Base-by-base conservation (phyloP, 2,113 vertebrate species). In the Myotis davidii region DNA sequence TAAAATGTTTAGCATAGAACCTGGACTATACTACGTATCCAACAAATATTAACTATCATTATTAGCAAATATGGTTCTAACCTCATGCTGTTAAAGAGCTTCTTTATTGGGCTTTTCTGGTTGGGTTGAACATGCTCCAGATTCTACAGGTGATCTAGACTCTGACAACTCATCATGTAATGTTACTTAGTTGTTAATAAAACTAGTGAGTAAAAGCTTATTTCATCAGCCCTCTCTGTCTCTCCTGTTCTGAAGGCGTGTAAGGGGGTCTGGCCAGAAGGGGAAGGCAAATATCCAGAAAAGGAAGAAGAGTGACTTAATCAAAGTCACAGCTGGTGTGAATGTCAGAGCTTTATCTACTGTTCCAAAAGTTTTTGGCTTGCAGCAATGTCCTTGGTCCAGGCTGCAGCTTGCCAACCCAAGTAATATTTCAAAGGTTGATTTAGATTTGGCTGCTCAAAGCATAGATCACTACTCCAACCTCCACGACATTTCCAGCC, bases 391-490 rank as follows among this genome's bases (percentile, higher is more conserved):
- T 93, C 93, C 89, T 94, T 91, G 50, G 88, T 94, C 72, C 59
- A 94, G 52, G 23, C 85, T 95, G 18, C 34, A 54, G 94, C 76
- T 90, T 94, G 88, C 82, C 92, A 97, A 95, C 42, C 10, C 67
- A 70, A 92, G 90, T 90, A 96, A 95, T 95, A 96, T 94, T 97
- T 94, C 92, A 96, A 94, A 96, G 50, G 37, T 78, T 97, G 95
- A 96, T 83, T 97, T 95, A 82, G 54, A 87, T 90, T 95, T 96
- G 89, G 84, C 89, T 90, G 21, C 39, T 88, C 48, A 18, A 85
- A 91, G n/a, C 74, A 88, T 77, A 93, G 79, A 96, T 96, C 90
- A 67, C 39, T 56, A 37, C 17, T 94, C 67, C 37, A 94, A 32
- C 83, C 78, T 94, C 85, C 37, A 65, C 78, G 77, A 92, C 70